Base-by-base conservation (phyloP, 2,797 vertebrate genomes). In the Danio kyathit region DNA sequence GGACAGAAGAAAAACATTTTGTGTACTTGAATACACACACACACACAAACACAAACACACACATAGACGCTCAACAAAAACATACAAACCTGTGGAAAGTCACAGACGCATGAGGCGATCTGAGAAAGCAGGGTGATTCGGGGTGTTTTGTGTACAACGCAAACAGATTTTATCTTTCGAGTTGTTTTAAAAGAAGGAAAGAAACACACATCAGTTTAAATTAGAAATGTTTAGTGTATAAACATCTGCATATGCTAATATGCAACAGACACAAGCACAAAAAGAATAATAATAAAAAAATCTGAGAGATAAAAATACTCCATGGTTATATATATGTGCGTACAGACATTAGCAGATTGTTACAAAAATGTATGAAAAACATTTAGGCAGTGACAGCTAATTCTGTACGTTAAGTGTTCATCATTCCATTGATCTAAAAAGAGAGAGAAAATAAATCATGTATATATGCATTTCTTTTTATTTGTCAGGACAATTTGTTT, bases 231-330 rank as follows among this genome's bases (percentile, higher is more conserved):
- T 87, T 83, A 85, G 82, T 83, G 81, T 83, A 77, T 67, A 70
- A 79, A 85, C 78, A 85, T 67, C 84, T 85, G 81, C 85, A 83
- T 82, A 83, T 63, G 71, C 71, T 46, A 81, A 81, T 64, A 86
- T 83, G 81, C 78, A 84, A 85, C 7, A 44, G 80, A 86, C 64
- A 86, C 13, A 79, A 79, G 66, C 80, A 84, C 77, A 84, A 66
- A 78, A 80, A 78, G 43, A 61, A 29, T 29, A 40, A 66, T 7
- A 5, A 11, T 21, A 49, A 69, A 63, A 13, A 51, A 69, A 10
- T 67, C 52, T 19, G 12, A 29, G 54, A 19, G 61, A 83, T 44
- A 63, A 83, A 79, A 84, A 86, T 74, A 71, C 46, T 84, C 74
- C 38, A 65, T 48, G 72, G 14, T 74, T 74, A 79, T 16, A 61